phyloP scores from a whole-genome alignment of 1,140 invertebrate genomes.

The Ceratoteleas bidentatus region DNA sequence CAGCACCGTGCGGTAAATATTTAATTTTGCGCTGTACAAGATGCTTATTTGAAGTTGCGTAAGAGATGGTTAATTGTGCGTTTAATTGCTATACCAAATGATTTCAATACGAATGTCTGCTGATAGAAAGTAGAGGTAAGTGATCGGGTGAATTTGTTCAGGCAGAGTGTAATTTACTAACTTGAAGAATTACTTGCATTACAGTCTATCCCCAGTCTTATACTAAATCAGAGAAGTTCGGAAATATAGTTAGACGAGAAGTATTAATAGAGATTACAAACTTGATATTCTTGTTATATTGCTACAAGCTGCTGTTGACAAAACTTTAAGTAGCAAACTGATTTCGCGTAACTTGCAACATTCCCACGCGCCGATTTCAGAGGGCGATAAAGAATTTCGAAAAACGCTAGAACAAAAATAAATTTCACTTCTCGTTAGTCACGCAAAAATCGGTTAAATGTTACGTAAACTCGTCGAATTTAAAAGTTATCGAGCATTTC shows the following conservation, averaged over 20 bases:
- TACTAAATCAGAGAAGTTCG: constrained; percentile 10
- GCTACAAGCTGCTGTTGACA: constrained; percentile 8
- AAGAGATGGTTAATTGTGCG: too few species aligned
- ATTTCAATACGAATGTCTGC: too few species aligned
- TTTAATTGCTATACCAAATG: too few species aligned
- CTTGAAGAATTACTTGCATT: background rate
- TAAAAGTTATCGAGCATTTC: background rate
- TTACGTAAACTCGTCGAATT: background rate
- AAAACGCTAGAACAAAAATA: background rate
- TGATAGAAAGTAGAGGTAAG: too few species aligned
- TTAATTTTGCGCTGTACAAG: too few species aligned
- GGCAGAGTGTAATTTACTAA: constrained; percentile 3
- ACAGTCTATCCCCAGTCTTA: constrained; percentile 12
- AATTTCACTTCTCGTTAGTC: background rate
- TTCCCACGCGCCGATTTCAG: background rate
- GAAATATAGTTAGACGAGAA: constrained; percentile 20
- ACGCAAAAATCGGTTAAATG: too few species aligned
- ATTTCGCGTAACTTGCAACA: background rate
- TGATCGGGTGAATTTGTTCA: background rate
- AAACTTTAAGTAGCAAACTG: background rate
- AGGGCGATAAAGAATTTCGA: background rate
- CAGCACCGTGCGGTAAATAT: too few species aligned
- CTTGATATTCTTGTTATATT: constrained; percentile 11
- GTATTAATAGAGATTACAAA: constrained; percentile 21
- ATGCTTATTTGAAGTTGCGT: too few species aligned